Percentiles rank a stretch among this genome's conserved stretches.
These are phyloP conservation scores for Saccopteryx leptura DNA, from an alignment of 2,113 vertebrate genomes.

Conservation along the genomic window DNA sequence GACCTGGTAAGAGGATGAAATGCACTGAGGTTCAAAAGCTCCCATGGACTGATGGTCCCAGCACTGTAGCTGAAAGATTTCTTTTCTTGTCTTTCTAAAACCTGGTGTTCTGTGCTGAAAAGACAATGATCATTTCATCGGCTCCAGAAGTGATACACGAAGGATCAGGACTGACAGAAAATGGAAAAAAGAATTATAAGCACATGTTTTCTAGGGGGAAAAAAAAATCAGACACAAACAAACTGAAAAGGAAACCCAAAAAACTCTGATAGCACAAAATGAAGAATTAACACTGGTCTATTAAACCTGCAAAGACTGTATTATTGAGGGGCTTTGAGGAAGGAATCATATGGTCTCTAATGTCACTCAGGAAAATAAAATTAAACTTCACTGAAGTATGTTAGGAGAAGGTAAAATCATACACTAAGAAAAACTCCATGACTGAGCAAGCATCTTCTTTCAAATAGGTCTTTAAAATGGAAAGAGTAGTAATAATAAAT, in stretches of 20 bases:
- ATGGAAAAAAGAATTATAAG: neutral
- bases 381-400: constrained; percentile 12
- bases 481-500: constrained; percentile 8
- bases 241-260: constrained; percentile 24
- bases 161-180: constrained; percentile 19
- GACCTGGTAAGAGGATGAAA: constrained; percentile 70
- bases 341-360: neutral
- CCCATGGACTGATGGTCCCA: constrained; percentile 20
- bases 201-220: neutral
- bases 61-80: constrained; percentile 15
- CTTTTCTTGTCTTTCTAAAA: constrained; percentile 51
- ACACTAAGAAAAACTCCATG: neutral
- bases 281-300: constrained; percentile 38
- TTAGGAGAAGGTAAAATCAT: neutral
- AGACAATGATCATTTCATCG: constrained; percentile 45
- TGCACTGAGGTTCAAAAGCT: constrained; percentile 44
- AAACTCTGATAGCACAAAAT: constrained; percentile 26
- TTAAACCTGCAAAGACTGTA: neutral
- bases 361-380: neutral
- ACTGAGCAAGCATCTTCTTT: neutral
- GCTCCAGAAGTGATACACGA: constrained; percentile 28
- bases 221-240: neutral
- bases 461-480: neutral
- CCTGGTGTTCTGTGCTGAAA: constrained; percentile 56
- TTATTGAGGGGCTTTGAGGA: neutral